These are phyloP conservation scores for Arge pagana DNA, from an alignment of 2,888 invertebrate genomes.

Conservation along the genomic window DNA sequence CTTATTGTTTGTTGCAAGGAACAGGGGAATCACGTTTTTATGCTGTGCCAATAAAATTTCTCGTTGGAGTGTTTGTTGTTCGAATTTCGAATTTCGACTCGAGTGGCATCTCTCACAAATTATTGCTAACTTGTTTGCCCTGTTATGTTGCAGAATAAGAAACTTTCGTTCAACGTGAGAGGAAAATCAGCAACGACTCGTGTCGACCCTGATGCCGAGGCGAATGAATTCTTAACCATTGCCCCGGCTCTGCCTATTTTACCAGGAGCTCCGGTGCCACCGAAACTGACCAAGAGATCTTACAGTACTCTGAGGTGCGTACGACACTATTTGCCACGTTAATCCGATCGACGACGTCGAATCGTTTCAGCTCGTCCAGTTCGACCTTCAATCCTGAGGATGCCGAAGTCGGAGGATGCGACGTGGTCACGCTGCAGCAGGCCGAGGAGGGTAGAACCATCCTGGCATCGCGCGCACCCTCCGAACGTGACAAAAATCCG, in stretches of 20 bases:
- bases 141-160: constrained; percentile 41
- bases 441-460: constrained; percentile 69
- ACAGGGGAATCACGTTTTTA: too few species aligned
- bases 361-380: constrained; percentile 36
- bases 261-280: constrained; percentile 48
- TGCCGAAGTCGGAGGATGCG: constrained; percentile 48
- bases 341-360: constrained; percentile 18
- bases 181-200: constrained; percentile 43
- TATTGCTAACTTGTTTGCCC: too few species aligned
- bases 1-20: too few species aligned
- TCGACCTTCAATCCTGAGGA: constrained; percentile 41
- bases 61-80: too few species aligned
- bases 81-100: too few species aligned
- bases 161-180: constrained; percentile 42
- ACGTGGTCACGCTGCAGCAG: constrained; percentile 58
- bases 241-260: constrained; percentile 54
- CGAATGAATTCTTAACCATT: constrained; percentile 49
- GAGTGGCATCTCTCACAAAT: too few species aligned
- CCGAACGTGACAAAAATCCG: constrained; percentile 82
- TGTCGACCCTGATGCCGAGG: constrained; percentile 35
- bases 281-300: constrained; percentile 48
- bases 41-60: too few species aligned
- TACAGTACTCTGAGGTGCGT: constrained; percentile 49
- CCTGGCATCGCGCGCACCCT: constrained; percentile 71
- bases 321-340: background rate